phyloP scores from a whole-genome alignment of 2,113 vertebrate species.

The Dinomys branickii region DNA sequence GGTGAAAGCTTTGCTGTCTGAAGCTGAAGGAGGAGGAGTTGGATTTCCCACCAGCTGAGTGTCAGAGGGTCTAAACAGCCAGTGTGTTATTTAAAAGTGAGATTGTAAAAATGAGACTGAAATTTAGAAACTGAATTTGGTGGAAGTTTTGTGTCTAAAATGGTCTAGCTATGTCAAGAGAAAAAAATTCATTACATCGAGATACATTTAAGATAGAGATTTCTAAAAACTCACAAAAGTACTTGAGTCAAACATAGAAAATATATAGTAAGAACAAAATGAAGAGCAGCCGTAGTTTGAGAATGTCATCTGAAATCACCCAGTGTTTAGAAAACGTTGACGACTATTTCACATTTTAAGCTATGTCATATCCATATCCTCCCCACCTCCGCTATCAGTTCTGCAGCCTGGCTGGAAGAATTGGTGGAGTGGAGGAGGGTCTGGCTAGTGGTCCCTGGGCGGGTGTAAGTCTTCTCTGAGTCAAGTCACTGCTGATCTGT shows the following conservation, averaged over 20 bases:
- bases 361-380: background rate
- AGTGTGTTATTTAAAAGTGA: slow-evolving; percentile 25
- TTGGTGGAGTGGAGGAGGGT: background rate
- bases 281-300: background rate
- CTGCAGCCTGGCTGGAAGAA: background rate
- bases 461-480: background rate
- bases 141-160: slow-evolving; percentile 46
- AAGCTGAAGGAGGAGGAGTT: background rate
- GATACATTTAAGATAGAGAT: background rate
- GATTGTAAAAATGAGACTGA: background rate
- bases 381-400: background rate
- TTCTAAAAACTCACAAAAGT: background rate
- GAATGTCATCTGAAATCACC: background rate
- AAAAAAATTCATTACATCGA: background rate
- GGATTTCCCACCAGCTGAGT: background rate
- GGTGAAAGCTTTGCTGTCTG: background rate
- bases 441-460: background rate
- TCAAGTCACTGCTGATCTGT: background rate
- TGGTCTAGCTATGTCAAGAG: background rate
- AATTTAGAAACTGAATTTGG: background rate
- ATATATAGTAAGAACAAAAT: background rate
- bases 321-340: background rate
- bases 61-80: background rate
- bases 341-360: background rate
- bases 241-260: slow-evolving; percentile 45